A percentile compares a stretch with the other conserved stretches of the same genome.
Conservation (phyloP, 2,113 vertebrate species). For the Bambusicola thoracicus region DNA sequence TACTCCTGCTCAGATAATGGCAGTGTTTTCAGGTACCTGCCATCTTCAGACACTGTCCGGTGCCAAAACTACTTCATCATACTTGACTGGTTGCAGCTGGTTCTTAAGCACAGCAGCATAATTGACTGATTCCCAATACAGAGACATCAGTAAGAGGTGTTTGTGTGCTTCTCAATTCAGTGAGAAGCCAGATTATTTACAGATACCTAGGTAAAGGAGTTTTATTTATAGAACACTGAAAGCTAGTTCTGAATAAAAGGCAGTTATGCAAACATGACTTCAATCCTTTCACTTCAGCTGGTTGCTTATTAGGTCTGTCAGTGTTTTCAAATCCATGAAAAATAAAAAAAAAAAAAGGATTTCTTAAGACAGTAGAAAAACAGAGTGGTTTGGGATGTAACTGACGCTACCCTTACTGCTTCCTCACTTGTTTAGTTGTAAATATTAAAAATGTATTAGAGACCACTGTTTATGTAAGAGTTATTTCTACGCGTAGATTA, state of each 20-base stretch:
- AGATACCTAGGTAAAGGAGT: neutral
- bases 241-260: constrained; percentile 36
- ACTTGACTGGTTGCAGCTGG: neutral
- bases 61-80: neutral
- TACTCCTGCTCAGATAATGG: neutral
- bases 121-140: neutral
- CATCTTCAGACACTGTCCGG: neutral
- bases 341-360: neutral
- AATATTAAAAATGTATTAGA: neutral
- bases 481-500: neutral
- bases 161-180: neutral
- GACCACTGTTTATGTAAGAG: neutral
- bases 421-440: neutral
- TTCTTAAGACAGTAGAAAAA: neutral
- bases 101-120: neutral
- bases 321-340: neutral
- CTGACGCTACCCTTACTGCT: neutral
- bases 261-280: neutral
- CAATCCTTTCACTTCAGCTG: constrained; percentile 17
- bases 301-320: constrained; percentile 19
- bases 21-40: neutral
- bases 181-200: constrained; percentile 28
- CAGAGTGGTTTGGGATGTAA: neutral
- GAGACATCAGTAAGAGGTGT: neutral
- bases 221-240: constrained; percentile 4